Evolutionary conservation across 2,113 vertebrate species (phyloP), one percentile per base, ranked within the genome.

Genomic region (Girardinichthys multiradiatus): DNA sequence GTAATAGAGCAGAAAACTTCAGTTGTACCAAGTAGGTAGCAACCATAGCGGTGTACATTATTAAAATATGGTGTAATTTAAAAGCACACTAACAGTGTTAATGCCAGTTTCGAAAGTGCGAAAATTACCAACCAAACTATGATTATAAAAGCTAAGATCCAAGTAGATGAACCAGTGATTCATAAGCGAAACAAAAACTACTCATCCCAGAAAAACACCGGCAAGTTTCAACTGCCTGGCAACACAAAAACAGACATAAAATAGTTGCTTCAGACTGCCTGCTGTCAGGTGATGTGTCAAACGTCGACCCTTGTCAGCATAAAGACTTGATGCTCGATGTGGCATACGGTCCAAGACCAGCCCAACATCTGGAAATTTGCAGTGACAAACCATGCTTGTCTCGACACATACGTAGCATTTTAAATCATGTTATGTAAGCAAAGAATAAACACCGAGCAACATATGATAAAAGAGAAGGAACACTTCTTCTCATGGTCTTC

Each of bases 161-260:
- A 57, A 68, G 42, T 51, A 14, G 71, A 54, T 17, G 17, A 31
- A 69, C 39, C 24, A 12, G 42, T 75, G 80, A 81, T 67, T 87
- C 82, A 87, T 2, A 80, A 70, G 3, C 37, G 70, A 75, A 77
- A 81, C 68, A 57, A 74, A 77, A 80, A 76, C 14, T 21, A 13
- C 3, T 30, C 26, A 3, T 65, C 15, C 35, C 24, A 45, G 42
- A 45, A 31, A 4, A 73, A 68, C 48, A 80, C 17, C 28, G 14
- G 30, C 58, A 65, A 48, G n/a, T 37, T 72, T 28, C 8, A 19
- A 8, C 51, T 64, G 39, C 54, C 42, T 67, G 51, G 59, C 37
- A 73, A 84, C 78, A 30, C 11, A 0, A 14, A 0, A 14, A 12
- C 37, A 60, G 0, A 39, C 2, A 24, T 19, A 1, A 14, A 13